Evolutionary conservation across 2,888 invertebrate genomes (phyloP).

Genomic region (Pegoplata infirma): DNA sequence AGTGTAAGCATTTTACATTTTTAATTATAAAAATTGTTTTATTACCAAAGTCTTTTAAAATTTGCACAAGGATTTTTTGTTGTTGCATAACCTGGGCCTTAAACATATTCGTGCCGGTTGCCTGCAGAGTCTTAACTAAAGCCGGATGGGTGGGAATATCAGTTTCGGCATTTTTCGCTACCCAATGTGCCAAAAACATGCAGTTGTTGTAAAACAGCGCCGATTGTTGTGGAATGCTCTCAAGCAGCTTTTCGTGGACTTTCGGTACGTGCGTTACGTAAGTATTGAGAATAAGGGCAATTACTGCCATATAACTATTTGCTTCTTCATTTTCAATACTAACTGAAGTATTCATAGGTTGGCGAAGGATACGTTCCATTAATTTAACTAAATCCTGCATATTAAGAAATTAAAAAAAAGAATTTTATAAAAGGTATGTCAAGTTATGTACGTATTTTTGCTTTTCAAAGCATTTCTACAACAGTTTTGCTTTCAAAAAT

Average conservation of each 20-base stretch:
- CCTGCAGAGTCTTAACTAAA: slow-evolving; percentile 84
- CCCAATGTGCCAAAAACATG: slow-evolving; percentile 90
- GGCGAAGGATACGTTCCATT: slow-evolving; percentile 74
- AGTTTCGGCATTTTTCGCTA: slow-evolving; percentile 80
- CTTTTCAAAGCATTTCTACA: too few species aligned
- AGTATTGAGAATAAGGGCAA: slow-evolving; percentile 82
- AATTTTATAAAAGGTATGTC: too few species aligned
- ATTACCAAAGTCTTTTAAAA: slow-evolving; percentile 86
- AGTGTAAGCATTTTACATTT: not conserved
- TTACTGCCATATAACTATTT: slow-evolving; percentile 59
- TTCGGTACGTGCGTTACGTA: slow-evolving; percentile 89
- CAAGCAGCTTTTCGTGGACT: slow-evolving; percentile 87
- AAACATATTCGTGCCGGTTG: slow-evolving; percentile 85
- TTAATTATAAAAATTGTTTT: not conserved
- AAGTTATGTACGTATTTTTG: too few species aligned
- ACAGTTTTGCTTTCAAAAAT: too few species aligned
- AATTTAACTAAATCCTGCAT: slow-evolving; percentile 73
- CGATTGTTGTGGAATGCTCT: slow-evolving; percentile 91
- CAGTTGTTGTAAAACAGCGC: slow-evolving; percentile 95
- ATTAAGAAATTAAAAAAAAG: too few species aligned
- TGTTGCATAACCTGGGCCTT: slow-evolving; percentile 87
- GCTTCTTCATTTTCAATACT: slow-evolving; percentile 66
- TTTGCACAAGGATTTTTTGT: slow-evolving; percentile 86
- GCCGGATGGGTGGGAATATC: slow-evolving; percentile 81
- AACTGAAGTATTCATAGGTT: slow-evolving; percentile 63